Base-by-base conservation (phyloP, 2,888 invertebrate genomes). In the Corbicula japonica region DNA sequence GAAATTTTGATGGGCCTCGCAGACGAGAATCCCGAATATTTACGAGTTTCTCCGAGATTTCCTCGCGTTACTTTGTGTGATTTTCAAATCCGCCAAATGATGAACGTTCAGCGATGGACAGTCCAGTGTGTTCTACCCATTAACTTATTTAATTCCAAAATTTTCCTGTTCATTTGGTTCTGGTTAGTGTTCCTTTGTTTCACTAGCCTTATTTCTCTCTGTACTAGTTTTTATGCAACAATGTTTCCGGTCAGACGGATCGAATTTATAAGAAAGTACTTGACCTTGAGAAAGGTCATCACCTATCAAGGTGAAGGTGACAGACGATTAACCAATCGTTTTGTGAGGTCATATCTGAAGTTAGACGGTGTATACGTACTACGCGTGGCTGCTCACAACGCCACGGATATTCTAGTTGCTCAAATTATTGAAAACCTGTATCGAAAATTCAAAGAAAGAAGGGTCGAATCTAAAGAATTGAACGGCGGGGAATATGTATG, bases 121-220 rank as follows among this genome's bases (percentile, higher is more conserved):
- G 91, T 91, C 6, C 91, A 91, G 68, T 91, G 90, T 78, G 90
- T 90, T 15, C 82, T 91, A 52, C 91, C 91, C 8, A 91, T 91
- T 62, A 91, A 91, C 75, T 82, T 91, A 26, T 91, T 90, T 77
- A 91, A 90, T 77, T 90, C 90, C 76, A 91, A 91, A 80, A 90
- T 91, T 61, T 91, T 91, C 78, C 87, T 91, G n/a, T 89, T 91
- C 74, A 81, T 91, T 32, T 91, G 90, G 91, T 91, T 91, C 74
- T 91, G 91, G 91, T 76, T 91, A 23, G 88, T 91, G 1, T 76
- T 91, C 8, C 83, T 91, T 0, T 83, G 88, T 30, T 44, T 87
- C 4, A 63, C 86, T 10, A 87, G 89, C 28, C 81, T 84, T 10
- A 63, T 88, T 38, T 87, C 89, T 35, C 46, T 90, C 26, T 52